phyloP scores from a whole-genome alignment of 2,888 invertebrate species.

The Esperia sulphurella region DNA sequence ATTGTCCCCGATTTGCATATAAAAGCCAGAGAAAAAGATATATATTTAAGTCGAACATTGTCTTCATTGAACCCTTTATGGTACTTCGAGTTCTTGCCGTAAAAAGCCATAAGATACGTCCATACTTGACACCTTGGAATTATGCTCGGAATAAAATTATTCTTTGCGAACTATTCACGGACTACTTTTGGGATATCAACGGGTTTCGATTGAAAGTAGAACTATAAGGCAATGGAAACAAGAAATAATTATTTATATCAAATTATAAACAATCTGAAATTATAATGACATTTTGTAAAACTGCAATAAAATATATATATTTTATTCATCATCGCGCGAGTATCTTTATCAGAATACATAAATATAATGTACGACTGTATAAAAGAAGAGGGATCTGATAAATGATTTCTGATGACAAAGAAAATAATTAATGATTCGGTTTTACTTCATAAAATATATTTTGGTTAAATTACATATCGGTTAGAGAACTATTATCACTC shows the following conservation, averaged over 20 bases:
- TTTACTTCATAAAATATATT: background rate
- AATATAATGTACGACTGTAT: no score
- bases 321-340: no score
- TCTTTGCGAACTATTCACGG: background rate
- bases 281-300: background rate
- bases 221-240: background rate
- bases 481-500: background rate
- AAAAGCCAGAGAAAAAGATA: constrained; percentile 52
- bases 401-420: no score
- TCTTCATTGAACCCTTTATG: constrained; percentile 43
- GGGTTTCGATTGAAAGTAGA: background rate
- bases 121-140: constrained; percentile 17
- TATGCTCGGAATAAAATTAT: constrained; percentile 10
- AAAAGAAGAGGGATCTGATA: no score
- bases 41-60: constrained; percentile 48
- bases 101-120: constrained; percentile 23
- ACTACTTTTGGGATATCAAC: background rate
- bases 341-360: no score
- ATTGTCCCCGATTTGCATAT: constrained; percentile 67
- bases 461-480: background rate
- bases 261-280: background rate
- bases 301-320: background rate
- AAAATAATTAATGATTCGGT: background rate
- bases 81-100: constrained; percentile 26
- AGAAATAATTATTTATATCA: no score